phyloP scores from a whole-genome alignment of 2,113 vertebrate species.

The Neotoma lepida region DNA sequence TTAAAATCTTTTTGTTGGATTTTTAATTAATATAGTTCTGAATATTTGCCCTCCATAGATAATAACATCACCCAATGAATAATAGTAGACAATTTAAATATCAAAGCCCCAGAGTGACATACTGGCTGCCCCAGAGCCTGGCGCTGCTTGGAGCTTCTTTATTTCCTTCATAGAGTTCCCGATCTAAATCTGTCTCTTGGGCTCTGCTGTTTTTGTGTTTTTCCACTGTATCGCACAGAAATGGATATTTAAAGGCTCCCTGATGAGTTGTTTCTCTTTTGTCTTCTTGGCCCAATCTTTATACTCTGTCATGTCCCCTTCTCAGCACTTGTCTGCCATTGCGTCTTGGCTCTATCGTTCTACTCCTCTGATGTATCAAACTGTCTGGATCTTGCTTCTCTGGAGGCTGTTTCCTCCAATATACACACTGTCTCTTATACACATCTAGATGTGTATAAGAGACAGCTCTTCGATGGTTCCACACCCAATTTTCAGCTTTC shows the following conservation, averaged over 20 bases:
- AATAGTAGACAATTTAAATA: conserved; percentile 49
- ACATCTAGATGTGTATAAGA: no score
- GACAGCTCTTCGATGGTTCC: no score
- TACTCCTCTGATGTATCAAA: neutral
- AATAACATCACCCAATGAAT: neutral
- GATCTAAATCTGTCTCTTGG: conserved; percentile 48
- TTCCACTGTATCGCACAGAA: conserved; percentile 47
- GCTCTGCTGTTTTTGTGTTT: neutral
- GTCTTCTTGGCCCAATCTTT: conserved; percentile 31
- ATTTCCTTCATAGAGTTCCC: conserved; percentile 61
- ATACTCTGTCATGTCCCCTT: neutral
- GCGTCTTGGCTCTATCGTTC: neutral
- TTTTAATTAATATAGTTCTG: conserved; percentile 7
- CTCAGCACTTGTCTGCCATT: neutral
- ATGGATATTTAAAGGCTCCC: conserved; percentile 21
- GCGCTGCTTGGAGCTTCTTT: neutral
- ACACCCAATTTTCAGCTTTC: neutral
- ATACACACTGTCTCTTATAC: no score
- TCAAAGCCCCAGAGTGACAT: neutral
- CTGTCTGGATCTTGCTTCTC: conserved; percentile 28
- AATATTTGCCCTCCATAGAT: neutral
- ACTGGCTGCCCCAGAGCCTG: conserved; percentile 27
- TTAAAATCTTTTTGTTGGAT: neutral
- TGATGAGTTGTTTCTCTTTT: conserved; percentile 53
- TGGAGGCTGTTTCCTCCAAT: neutral